Percentiles rank a stretch among this genome's conserved stretches.
Evolutionary conservation across 2,888 invertebrate species (phyloP).

Genomic region (Microdon myrmicae): DNA sequence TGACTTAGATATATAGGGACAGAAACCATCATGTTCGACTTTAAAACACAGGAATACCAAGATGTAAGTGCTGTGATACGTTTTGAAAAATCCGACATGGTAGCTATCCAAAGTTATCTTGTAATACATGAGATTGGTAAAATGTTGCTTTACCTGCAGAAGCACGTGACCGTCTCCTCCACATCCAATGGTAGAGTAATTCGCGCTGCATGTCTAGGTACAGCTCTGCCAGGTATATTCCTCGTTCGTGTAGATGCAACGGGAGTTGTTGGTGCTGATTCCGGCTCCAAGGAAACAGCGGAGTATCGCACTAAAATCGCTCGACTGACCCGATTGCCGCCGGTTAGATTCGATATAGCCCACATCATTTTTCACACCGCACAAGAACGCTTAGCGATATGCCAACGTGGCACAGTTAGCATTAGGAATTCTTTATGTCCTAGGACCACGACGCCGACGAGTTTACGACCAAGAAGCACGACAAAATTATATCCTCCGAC

Average conservation of each 20-base stretch:
- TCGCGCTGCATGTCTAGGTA: slow-evolving; percentile 55
- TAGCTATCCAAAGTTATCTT: too few species aligned
- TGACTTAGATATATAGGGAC: too few species aligned
- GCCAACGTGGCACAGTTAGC: too few species aligned
- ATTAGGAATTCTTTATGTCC: slow-evolving; percentile 21
- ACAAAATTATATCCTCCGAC: slow-evolving; percentile 11
- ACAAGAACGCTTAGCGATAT: slow-evolving; percentile 9
- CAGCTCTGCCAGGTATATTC: slow-evolving; percentile 60
- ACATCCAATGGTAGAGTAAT: slow-evolving; percentile 74
- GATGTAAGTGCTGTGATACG: too few species aligned
- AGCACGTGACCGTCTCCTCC: slow-evolving; percentile 79
- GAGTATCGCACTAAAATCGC: slow-evolving; percentile 65
- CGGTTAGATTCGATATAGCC: slow-evolving; percentile 66
- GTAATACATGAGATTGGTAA: too few species aligned
- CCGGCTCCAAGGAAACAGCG: slow-evolving; percentile 62
- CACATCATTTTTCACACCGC: slow-evolving; percentile 61
- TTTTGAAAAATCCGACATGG: too few species aligned
- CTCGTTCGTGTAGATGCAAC: slow-evolving; percentile 54
- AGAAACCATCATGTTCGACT: too few species aligned
- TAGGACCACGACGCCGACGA: slow-evolving; percentile 30
- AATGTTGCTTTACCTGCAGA: slow-evolving; percentile 78
- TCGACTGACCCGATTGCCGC: slow-evolving; percentile 66
- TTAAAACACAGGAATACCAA: too few species aligned
- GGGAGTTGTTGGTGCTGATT: slow-evolving; percentile 59
- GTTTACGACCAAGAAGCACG: slow-evolving; percentile 31